Evolutionary conservation across 1,140 invertebrate genomes (phyloP).

Genomic region (Plectrocnemia conspersa): DNA sequence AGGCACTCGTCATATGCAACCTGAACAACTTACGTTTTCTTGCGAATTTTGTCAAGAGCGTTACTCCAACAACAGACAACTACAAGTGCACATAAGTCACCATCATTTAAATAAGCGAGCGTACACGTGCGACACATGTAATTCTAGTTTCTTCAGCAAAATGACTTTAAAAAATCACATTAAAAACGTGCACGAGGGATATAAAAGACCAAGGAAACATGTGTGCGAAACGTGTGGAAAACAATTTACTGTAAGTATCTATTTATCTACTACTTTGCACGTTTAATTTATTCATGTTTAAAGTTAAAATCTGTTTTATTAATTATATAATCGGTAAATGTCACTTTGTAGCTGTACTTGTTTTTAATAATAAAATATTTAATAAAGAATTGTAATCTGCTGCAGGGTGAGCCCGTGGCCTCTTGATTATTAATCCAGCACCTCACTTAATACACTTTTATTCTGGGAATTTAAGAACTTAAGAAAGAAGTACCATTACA

Average conservation of each 20-base stretch:
- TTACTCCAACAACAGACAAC: slow-evolving; percentile 27
- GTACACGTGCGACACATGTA: slow-evolving; percentile 21
- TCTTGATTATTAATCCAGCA: background rate
- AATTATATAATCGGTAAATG: background rate
- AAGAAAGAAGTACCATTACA: too few relatives aligned
- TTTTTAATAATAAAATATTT: background rate
- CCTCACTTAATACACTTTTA: too few relatives aligned
- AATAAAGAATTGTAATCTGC: background rate
- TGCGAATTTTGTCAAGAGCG: slow-evolving; percentile 26
- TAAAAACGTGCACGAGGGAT: slow-evolving; percentile 25
- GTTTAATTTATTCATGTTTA: background rate
- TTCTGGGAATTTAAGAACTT: too few relatives aligned
- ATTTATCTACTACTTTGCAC: background rate
- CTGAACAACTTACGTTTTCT: slow-evolving; percentile 31
- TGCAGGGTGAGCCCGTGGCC: background rate
- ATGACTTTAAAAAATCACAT: slow-evolving; percentile 27
- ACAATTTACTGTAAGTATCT: slow-evolving; percentile 27
- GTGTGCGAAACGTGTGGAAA: slow-evolving; percentile 32
- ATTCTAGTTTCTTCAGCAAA: slow-evolving; percentile 27
- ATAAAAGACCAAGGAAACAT: slow-evolving; percentile 25
- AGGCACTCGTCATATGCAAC: slow-evolving; percentile 26
- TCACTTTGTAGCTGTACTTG: background rate
- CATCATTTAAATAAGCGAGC: slow-evolving; percentile 28
- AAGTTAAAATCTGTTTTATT: background rate
- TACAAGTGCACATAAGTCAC: slow-evolving; percentile 26